Conservation (phyloP, 2,888 invertebrate genomes). For the Sepiola atlantica region DNA sequence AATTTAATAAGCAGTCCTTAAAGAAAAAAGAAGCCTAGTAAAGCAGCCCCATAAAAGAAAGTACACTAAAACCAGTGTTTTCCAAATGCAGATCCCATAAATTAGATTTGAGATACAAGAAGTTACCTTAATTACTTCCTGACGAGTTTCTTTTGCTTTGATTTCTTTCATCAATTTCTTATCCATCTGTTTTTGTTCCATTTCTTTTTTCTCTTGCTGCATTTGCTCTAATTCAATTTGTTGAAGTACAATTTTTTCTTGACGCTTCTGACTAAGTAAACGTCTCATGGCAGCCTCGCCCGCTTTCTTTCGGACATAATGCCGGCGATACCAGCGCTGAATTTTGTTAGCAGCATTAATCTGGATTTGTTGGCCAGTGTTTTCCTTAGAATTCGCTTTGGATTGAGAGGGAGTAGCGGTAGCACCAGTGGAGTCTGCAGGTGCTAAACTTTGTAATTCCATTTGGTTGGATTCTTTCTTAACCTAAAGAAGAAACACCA, state of each 20-base stretch:
- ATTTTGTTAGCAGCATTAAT: constrained; percentile 53
- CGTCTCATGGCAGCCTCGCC: constrained; percentile 70
- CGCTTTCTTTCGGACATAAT: constrained; percentile 57
- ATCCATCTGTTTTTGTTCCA: constrained; percentile 60
- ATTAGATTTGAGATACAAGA: neutral
- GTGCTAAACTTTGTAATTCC: neutral
- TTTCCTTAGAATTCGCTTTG: neutral
- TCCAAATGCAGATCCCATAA: neutral
- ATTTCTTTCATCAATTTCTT: constrained; percentile 67
- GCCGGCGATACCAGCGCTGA: constrained; percentile 70
- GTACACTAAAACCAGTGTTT: too few relatives aligned
- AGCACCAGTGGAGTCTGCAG: neutral
- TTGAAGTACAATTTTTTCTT: constrained; percentile 59
- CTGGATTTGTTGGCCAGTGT: neutral
- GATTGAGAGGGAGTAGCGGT: neutral
- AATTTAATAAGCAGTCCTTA: too few relatives aligned
- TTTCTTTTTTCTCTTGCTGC: constrained; percentile 57
- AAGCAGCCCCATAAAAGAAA: too few relatives aligned
- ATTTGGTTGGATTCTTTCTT: constrained; percentile 12
- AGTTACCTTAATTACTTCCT: constrained; percentile 71
- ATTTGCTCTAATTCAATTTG: constrained; percentile 55
- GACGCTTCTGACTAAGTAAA: constrained; percentile 67
- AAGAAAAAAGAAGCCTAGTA: too few relatives aligned
- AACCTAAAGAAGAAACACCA: neutral
- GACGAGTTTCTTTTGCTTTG: constrained; percentile 68